Evolutionary conservation across 2,113 vertebrate species (phyloP).

Genomic region (Hystrix brachyura): DNA sequence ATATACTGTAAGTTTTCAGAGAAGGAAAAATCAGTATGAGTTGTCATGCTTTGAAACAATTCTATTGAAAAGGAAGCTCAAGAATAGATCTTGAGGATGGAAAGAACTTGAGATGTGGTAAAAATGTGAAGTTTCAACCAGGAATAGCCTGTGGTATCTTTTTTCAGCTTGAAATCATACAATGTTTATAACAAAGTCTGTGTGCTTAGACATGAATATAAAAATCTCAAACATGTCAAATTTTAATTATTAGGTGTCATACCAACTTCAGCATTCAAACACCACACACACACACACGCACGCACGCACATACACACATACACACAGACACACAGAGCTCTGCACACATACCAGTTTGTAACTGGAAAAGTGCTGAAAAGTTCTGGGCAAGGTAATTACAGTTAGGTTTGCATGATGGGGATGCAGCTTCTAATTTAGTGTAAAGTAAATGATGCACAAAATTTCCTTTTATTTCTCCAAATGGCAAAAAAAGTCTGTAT

Average conservation of each 20-base stretch:
- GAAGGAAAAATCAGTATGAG: background rate
- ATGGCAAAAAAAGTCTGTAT: background rate
- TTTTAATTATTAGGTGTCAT: background rate
- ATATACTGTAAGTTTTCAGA: background rate
- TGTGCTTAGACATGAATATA: background rate
- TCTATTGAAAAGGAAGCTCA: background rate
- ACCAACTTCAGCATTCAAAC: background rate
- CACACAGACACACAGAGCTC: background rate
- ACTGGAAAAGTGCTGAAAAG: background rate
- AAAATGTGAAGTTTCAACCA: background rate
- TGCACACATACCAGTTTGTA: background rate
- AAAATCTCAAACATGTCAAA: constrained; percentile 10
- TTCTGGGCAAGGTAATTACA: background rate
- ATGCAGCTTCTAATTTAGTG: background rate
- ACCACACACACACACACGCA: background rate
- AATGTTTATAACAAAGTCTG: background rate
- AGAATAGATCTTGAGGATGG: background rate
- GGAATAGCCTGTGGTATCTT: background rate
- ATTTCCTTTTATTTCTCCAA: background rate
- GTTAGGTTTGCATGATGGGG: background rate
- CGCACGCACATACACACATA: background rate
- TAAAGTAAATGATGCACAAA: background rate
- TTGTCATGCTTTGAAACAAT: background rate
- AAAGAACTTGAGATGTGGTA: background rate
- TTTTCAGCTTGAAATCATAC: constrained; percentile 25